phyloP scores from a whole-genome alignment of 2,113 vertebrate genomes.

The Dolichotis patagonum region DNA sequence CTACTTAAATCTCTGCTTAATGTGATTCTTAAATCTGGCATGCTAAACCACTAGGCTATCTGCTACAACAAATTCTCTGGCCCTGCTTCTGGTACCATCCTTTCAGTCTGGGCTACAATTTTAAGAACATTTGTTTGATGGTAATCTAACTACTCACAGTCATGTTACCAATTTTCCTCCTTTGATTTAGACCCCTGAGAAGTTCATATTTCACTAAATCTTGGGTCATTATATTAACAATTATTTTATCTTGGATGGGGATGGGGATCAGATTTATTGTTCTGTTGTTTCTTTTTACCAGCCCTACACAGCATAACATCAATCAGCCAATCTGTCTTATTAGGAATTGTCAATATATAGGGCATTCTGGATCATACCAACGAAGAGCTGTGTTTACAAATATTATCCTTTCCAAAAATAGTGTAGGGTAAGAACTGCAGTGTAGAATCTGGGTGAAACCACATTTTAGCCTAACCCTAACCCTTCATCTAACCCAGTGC shows the following conservation, averaged over 20 bases:
- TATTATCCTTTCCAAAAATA: not conserved
- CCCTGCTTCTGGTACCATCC: not conserved
- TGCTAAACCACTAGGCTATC: rapidly evolving
- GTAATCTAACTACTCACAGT: not conserved
- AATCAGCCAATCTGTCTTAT: not conserved
- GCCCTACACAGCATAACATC: not conserved
- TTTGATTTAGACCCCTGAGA: not conserved
- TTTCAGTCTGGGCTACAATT: not conserved
- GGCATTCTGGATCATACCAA: not conserved
- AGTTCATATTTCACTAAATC: constrained; percentile 1
- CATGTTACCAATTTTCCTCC: not conserved
- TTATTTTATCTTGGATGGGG: not conserved
- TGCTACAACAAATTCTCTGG: not conserved
- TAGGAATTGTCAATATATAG: not conserved
- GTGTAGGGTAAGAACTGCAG: not conserved
- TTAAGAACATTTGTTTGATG: not conserved
- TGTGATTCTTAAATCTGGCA: not conserved
- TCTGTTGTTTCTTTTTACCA: not conserved
- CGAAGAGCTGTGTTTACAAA: not conserved
- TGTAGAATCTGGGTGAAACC: not conserved
- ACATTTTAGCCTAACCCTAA: not conserved
- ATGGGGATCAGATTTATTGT: not conserved
- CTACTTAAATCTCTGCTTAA: not conserved
- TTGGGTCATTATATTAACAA: not conserved
- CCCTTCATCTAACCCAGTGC: not conserved